Evolutionary conservation across 35 echinoderm and acorn worm species (phyloP), one percentile per base, ranked within the genome.

Genomic region (Chiridota heheva): DNA sequence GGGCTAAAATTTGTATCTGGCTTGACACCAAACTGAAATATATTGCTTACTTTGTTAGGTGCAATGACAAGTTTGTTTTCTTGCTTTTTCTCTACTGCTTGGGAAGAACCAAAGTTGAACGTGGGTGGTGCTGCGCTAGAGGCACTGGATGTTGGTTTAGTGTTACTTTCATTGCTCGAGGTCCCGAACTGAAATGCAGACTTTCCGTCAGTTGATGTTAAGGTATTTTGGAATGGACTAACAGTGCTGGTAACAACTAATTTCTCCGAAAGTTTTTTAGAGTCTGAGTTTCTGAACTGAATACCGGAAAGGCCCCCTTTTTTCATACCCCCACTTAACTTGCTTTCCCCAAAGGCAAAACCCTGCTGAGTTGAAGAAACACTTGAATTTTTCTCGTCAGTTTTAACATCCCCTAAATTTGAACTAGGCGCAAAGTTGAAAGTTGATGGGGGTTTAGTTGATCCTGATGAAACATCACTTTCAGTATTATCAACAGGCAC

Each of bases 221-320:
- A 28, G 44, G 6, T 74, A 46, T 47, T 74, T 44, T 74, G 70
- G 70, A 74, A 74, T 74, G 70, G 70, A 27, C 34, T 74, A 17
- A 29, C 44, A 33, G 33, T 69, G 4, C 24, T 31, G 1, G 3
- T 31, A 31, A 39, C 22, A 2, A 10, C 36, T 51, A 8, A 51
- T 29, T 30, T 46, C 63, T 66, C 32, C 2, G 30, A 66, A 33
- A 37, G 24, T 33, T 66, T 37, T 16, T 5, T 66, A 26, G 30
- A 37, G 18, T 74, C 56, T 29, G 44, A 49, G n/a, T n/a, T n/a
- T 29, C 70, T 47, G 36, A 74, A 74, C 22, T 74, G 70, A 34
- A 74, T 33, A 30, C 22, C 70, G 18, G 36, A 47, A 26, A 15
- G 20, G n/a, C n/a, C n/a, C 7, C 44, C 56, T 12, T 74, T 24